A percentile compares a stretch with the other conserved stretches of the same genome.
Evolutionary conservation across 2,888 invertebrate genomes (phyloP).

Genomic region (Apomyelois bistriatella): DNA sequence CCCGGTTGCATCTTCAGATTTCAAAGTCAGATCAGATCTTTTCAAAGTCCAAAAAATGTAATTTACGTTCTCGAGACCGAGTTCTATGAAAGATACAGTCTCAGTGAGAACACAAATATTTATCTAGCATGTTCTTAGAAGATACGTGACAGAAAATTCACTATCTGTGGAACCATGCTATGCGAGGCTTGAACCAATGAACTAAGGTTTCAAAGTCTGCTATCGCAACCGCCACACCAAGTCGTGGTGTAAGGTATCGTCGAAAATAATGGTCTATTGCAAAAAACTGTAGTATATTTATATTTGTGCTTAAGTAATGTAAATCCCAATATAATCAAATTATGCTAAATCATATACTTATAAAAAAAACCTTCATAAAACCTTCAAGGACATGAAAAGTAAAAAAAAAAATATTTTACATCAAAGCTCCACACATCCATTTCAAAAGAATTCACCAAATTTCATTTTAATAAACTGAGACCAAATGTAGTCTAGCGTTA

Average conservation of each 20-base stretch:
- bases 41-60: slow-evolving; percentile 36
- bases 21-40: too few relatives aligned
- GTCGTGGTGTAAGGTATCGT: background rate
- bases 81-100: slow-evolving; percentile 40
- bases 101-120: slow-evolving; percentile 34
- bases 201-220: slow-evolving; percentile 18
- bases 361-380: background rate
- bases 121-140: slow-evolving; percentile 71
- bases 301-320: background rate
- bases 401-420: too few relatives aligned
- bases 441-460: slow-evolving; percentile 40
- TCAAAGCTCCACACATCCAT: background rate
- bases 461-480: slow-evolving; percentile 58
- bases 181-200: slow-evolving; percentile 45
- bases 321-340: background rate
- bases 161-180: slow-evolving; percentile 68
- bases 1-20: too few relatives aligned
- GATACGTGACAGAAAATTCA: slow-evolving; percentile 48
- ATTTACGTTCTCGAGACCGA: slow-evolving; percentile 28
- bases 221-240: slow-evolving; percentile 25
- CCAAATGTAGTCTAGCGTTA: slow-evolving; percentile 65
- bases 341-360: background rate
- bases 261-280: slow-evolving; percentile 24
- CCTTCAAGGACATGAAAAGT: background rate
- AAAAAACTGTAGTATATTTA: background rate